Evolutionary conservation across 2,797 vertebrate species (phyloP), one percentile per base, ranked within the genome.

Genomic region (Scarus forsteni): DNA sequence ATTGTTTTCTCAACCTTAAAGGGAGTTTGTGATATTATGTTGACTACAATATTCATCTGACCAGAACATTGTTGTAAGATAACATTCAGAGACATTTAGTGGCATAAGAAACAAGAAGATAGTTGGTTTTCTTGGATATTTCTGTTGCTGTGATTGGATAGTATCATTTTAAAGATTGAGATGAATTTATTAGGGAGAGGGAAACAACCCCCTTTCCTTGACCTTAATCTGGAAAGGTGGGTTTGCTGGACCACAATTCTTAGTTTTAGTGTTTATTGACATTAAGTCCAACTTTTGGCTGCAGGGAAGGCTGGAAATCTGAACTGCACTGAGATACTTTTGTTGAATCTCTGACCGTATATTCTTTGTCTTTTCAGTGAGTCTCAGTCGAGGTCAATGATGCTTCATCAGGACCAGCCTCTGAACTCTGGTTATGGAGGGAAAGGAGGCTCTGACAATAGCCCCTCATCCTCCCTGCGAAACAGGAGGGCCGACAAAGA

Each of bases 401-500:
- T 91, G 87, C 92, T 95, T 60, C 92, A 94, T 84, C 94, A 93
- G 85, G 91, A 93, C 77, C 91, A 84, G 43, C 68, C 75, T 34
- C 12, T 79, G 69, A 90, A 90, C 75, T 68, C 81, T 0, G 68
- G 73, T 71, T 90, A 81, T 7, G 64, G 80, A 43, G 86, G 80
- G 2, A 84, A 81, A 10, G 69, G 64, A 36, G 70, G 66, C 45
- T 40, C 80, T 12, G 57, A 66, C 7, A 34, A 16, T 1, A 39
- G 45, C 45, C 76, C 84, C 0, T 83, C 83, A 9, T 77, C 88
- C 13, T 83, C 84, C 0, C 73, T 92, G 10, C 80, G 45, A 10
- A 92, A 89, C 89, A 90, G 88, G 86, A 93, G 87, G 69, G 59
- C 67, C 1, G 89, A 94, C 62, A 94, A 96, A 44, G 97, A 99